Evolutionary conservation across 2,888 invertebrate species (phyloP).

Genomic region (Melikaiella ostensackeni): DNA sequence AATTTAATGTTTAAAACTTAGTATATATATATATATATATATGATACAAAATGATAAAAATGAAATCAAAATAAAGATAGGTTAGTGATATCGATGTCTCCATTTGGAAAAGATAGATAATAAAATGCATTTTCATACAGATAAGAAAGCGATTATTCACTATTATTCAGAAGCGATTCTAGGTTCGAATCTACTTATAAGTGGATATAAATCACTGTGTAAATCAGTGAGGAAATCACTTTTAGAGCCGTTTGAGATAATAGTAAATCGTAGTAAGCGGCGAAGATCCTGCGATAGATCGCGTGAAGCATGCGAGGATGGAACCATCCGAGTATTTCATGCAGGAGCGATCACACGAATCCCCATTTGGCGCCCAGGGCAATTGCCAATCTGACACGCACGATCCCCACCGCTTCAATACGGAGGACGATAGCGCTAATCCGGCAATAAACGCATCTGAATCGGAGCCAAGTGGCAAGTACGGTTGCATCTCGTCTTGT

Average conservation of each 20-base stretch:
- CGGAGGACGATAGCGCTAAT: slow-evolving; percentile 24
- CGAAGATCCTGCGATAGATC: slow-evolving; percentile 23
- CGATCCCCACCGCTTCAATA: neutral
- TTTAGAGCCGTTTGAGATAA: slow-evolving; percentile 30
- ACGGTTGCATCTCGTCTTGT: neutral
- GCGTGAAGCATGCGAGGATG: slow-evolving; percentile 39
- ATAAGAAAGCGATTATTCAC: neutral
- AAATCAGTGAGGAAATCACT: slow-evolving; percentile 30
- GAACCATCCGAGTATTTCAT: slow-evolving; percentile 51
- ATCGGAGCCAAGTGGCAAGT: slow-evolving; percentile 25
- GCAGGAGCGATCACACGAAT: slow-evolving; percentile 34
- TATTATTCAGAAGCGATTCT: neutral
- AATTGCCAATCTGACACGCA: slow-evolving; percentile 27
- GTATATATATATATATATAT: too few relatives aligned
- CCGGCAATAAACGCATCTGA: slow-evolving; percentile 37
- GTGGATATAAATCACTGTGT: slow-evolving; percentile 15
- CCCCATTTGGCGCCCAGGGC: slow-evolving; percentile 37
- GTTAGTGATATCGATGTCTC: neutral
- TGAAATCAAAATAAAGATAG: slow-evolving; percentile 14
- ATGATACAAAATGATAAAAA: too few relatives aligned
- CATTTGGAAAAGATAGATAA: neutral
- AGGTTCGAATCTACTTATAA: neutral
- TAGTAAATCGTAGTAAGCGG: slow-evolving; percentile 16
- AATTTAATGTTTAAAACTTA: too few relatives aligned
- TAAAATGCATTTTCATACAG: neutral